A percentile compares a stretch with the other conserved stretches of the same genome.
Conservation (phyloP, 1,140 invertebrate genomes). For the Spodoptera litura region DNA sequence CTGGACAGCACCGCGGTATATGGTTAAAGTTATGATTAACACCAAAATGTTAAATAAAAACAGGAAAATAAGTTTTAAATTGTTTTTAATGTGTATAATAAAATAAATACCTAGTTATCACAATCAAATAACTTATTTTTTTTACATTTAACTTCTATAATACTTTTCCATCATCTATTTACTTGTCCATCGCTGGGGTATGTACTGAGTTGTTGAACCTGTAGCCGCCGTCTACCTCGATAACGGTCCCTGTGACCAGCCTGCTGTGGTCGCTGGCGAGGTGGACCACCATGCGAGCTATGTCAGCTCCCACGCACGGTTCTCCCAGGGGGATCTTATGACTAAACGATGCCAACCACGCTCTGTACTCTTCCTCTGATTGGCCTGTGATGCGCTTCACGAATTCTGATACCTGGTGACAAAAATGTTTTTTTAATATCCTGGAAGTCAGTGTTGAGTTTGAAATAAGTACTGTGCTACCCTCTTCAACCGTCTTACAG, state of each 20-base stretch:
- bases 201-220: background rate
- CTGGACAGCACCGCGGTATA: no score
- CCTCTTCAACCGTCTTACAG: no score
- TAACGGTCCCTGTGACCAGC: slow-evolving; percentile 47
- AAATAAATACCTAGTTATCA: no score
- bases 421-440: no score
- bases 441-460: no score
- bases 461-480: no score
- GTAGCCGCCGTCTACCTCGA: slow-evolving; percentile 48
- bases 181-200: background rate
- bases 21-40: no score
- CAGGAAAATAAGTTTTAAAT: no score
- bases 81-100: no score
- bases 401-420: background rate
- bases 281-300: slow-evolving; percentile 92
- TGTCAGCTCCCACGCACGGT: slow-evolving; percentile 89
- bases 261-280: slow-evolving; percentile 80
- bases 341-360: background rate
- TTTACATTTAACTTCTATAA: no score
- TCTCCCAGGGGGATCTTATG: slow-evolving; percentile 88
- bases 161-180: background rate
- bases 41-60: no score
- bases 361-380: background rate
- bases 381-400: background rate
- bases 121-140: no score